phyloP scores from a whole-genome alignment of 2,888 invertebrate genomes.

The Ellobium chinense region DNA sequence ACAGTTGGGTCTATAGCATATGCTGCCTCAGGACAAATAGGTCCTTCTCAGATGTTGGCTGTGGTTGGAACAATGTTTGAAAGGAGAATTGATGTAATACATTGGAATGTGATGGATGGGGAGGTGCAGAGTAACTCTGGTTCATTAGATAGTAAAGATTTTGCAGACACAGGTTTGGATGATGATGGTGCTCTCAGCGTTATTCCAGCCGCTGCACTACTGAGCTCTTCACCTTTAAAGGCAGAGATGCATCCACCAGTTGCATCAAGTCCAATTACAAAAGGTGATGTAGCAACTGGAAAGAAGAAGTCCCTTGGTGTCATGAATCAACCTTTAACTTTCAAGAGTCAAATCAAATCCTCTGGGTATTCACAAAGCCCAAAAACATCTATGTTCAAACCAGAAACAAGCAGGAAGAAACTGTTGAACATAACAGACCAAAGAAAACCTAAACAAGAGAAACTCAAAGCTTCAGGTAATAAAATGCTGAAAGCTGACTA shows the following conservation, averaged over 20 bases:
- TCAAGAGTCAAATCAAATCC: constrained; percentile 73
- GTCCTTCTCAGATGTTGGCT: not conserved
- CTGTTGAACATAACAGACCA: constrained; percentile 14
- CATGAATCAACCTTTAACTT: constrained; percentile 72
- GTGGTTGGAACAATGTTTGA: constrained; percentile 50
- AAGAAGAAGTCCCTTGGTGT: constrained; percentile 52
- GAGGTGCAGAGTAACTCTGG: not conserved
- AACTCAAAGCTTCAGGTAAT: not conserved
- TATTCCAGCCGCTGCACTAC: constrained; percentile 57
- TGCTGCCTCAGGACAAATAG: constrained; percentile 34
- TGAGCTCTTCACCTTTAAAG: constrained; percentile 69
- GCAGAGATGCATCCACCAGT: constrained; percentile 67
- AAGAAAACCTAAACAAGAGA: not conserved
- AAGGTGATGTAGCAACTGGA: constrained; percentile 50
- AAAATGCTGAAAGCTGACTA: constrained; percentile 37
- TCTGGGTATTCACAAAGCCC: constrained; percentile 75
- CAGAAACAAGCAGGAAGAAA: constrained; percentile 53
- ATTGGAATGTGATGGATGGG: constrained; percentile 26
- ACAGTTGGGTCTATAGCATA: constrained; percentile 33
- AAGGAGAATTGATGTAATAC: constrained; percentile 43
- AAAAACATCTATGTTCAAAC: constrained; percentile 67
- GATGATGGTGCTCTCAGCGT: constrained; percentile 34
- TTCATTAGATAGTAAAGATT: not conserved
- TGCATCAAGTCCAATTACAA: constrained; percentile 49
- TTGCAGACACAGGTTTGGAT: not conserved